Conservation (phyloP, 2,888 invertebrate genomes). For the Drosophila melanosoma region DNA sequence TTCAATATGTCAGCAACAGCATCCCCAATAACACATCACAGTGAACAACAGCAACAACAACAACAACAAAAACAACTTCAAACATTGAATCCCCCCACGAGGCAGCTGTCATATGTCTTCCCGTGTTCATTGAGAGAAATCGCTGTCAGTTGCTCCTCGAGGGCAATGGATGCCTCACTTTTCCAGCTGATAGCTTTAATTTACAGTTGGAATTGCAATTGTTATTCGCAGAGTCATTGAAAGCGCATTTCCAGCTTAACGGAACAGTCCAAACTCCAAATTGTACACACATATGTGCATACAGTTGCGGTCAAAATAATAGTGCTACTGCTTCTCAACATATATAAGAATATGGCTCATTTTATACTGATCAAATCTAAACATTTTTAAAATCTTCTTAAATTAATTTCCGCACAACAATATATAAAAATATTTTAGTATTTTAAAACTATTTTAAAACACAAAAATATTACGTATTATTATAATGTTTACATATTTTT, state of each 20-base stretch:
- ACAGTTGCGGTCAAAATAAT: not conserved
- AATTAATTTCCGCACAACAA: no score
- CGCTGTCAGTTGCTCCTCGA: conserved; percentile 26
- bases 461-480: no score
- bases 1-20: conserved; percentile 74
- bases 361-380: not conserved
- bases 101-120: conserved; percentile 54
- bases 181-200: conserved; percentile 46
- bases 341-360: not conserved
- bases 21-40: conserved; percentile 20
- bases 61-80: conserved; percentile 23
- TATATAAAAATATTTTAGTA: no score
- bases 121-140: conserved; percentile 61
- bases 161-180: conserved; percentile 27
- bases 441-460: no score
- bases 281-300: not conserved
- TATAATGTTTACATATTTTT: not conserved
- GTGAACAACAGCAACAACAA: conserved; percentile 4
- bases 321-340: not conserved
- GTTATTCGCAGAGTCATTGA: conserved; percentile 15
- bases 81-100: conserved; percentile 21
- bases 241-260: conserved; percentile 5
- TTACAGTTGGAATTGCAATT: conserved; percentile 36
- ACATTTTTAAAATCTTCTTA: not conserved
- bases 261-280: not conserved